Conservation (phyloP, 2,113 vertebrate genomes). For the Trichechus manatus region DNA sequence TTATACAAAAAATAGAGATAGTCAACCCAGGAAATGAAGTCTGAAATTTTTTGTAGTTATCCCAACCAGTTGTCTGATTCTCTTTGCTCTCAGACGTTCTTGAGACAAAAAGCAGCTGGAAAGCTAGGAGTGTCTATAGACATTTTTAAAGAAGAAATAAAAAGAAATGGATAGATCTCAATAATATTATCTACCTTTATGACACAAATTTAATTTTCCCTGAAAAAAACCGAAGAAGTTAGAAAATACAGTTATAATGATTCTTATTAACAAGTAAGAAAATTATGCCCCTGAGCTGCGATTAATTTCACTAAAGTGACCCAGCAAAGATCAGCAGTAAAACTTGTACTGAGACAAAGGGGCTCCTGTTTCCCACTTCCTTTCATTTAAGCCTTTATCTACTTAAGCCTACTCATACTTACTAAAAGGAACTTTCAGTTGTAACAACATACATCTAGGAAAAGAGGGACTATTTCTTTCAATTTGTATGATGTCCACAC, state of each 20-base stretch:
- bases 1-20: background rate
- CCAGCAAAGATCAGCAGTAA: background rate
- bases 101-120: background rate
- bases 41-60: background rate
- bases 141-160: background rate
- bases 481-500: background rate
- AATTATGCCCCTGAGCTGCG: background rate
- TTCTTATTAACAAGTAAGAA: background rate
- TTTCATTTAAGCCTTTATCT: background rate
- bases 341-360: background rate
- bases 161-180: background rate
- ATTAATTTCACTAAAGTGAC: background rate
- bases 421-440: background rate
- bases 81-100: background rate
- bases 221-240: background rate
- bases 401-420: background rate
- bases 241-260: background rate
- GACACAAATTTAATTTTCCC: constrained; percentile 19
- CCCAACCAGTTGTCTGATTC: background rate
- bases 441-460: background rate
- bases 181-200: background rate
- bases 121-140: background rate
- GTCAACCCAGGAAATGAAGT: background rate
- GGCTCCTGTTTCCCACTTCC: background rate
- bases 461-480: background rate